phyloP scores from a whole-genome alignment of 2,888 invertebrate genomes.

The Pachycephus smyrnensis region DNA sequence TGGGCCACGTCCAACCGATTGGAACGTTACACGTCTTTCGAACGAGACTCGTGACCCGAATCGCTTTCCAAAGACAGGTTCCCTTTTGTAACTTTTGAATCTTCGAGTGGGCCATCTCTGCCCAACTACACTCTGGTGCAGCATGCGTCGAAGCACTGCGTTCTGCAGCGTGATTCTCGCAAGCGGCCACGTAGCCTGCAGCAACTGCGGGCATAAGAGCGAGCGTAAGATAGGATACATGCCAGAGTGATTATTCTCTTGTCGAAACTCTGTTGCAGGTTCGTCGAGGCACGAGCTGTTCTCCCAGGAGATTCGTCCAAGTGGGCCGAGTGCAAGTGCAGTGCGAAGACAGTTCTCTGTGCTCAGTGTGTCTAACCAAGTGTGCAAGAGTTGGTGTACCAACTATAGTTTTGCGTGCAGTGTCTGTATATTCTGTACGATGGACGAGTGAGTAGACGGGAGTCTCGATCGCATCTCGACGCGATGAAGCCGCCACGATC shows the following conservation, averaged over 20 bases:
- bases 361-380: conserved; percentile 12
- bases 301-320: neutral
- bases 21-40: neutral
- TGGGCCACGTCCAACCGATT: neutral
- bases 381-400: conserved; percentile 25
- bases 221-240: neutral
- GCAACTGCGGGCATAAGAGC: neutral
- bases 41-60: neutral
- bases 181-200: neutral
- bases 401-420: neutral
- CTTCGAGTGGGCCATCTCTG: too few relatives aligned
- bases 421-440: conserved; percentile 16
- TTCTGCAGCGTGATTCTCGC: neutral
- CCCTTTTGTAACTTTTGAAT: neutral
- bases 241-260: neutral
- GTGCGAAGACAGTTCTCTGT: neutral
- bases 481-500: conserved; percentile 62
- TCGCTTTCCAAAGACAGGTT: neutral
- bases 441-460: conserved; percentile 56
- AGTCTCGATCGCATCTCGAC: conserved; percentile 34
- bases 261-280: neutral
- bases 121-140: neutral
- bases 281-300: neutral
- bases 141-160: neutral
- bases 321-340: neutral